These are phyloP conservation scores for Sepioteuthis lessoniana DNA, from an alignment of 2,888 invertebrate genomes.

Conservation along the genomic window DNA sequence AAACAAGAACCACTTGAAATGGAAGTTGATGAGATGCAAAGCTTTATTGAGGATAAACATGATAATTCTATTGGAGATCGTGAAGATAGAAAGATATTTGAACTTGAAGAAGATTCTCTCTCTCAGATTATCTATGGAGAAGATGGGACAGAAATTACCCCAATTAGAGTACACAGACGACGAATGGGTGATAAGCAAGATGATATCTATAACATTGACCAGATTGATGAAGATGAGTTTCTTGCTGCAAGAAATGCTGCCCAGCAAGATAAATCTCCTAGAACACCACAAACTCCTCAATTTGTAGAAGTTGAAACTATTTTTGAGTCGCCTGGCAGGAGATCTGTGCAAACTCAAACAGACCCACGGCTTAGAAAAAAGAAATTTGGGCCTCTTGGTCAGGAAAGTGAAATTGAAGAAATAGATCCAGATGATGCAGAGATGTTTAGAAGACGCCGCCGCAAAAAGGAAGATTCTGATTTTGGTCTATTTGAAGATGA, in stretches of 20 bases:
- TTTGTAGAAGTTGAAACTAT: slow-evolving; percentile 70
- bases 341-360: slow-evolving; percentile 71
- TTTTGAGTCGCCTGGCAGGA: slow-evolving; percentile 63
- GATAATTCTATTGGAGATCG: slow-evolving; percentile 48
- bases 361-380: slow-evolving; percentile 70
- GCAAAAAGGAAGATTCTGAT: slow-evolving; percentile 61
- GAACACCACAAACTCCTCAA: slow-evolving; percentile 61
- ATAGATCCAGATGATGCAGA: slow-evolving; percentile 58
- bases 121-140: slow-evolving; percentile 4
- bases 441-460: slow-evolving; percentile 56
- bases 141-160: slow-evolving; percentile 48
- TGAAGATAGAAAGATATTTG: slow-evolving; percentile 42
- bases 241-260: slow-evolving; percentile 45
- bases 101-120: slow-evolving; percentile 43
- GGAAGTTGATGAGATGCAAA: slow-evolving; percentile 50
- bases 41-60: slow-evolving; percentile 50
- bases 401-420: slow-evolving; percentile 62
- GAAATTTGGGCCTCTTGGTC: slow-evolving; percentile 68
- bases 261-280: slow-evolving; percentile 50
- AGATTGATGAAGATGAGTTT: slow-evolving; percentile 56
- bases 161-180: slow-evolving; percentile 47
- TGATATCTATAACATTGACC: slow-evolving; percentile 64
- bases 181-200: slow-evolving; percentile 42
- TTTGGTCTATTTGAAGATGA: slow-evolving; percentile 69
- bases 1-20: slow-evolving; percentile 57